A percentile compares a stretch with the other conserved stretches of the same genome.
Evolutionary conservation across 2,888 invertebrate species (phyloP).

Genomic region (Clitarchus hookeri): DNA sequence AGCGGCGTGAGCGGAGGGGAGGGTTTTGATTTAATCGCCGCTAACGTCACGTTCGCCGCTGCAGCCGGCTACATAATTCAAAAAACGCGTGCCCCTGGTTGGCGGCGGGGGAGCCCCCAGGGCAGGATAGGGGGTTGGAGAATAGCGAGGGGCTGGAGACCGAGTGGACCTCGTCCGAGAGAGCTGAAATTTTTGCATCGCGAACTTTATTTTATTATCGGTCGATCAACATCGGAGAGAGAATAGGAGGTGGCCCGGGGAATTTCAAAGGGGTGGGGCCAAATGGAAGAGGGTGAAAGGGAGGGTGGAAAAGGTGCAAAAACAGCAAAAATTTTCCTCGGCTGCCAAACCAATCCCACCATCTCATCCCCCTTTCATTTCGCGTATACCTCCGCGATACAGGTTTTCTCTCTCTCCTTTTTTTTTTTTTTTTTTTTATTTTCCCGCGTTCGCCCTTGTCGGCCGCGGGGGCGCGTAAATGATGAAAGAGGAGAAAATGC

Average conservation of each 20-base stretch:
- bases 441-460: neutral
- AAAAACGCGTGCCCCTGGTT: slow-evolving; percentile 10
- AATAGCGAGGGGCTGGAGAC: neutral
- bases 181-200: slow-evolving; percentile 38
- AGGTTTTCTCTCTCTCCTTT: no score
- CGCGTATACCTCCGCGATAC: no score
- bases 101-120: no score
- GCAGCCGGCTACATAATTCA: slow-evolving; percentile 23
- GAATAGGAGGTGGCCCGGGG: slow-evolving; percentile 10
- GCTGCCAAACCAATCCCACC: neutral
- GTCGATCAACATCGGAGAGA: slow-evolving; percentile 34
- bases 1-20: neutral
- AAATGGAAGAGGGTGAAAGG: neutral
- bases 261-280: neutral
- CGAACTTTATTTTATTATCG: slow-evolving; percentile 40
- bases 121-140: neutral
- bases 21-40: slow-evolving; percentile 26
- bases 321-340: slow-evolving; percentile 25
- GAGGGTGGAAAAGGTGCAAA: slow-evolving; percentile 25
- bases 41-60: slow-evolving; percentile 22
- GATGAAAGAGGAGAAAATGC: slow-evolving; percentile 26
- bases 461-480: neutral
- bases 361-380: neutral
- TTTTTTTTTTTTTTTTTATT: neutral
- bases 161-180: slow-evolving; percentile 20